Evolutionary conservation across 2,113 vertebrate species (phyloP).

Genomic region (Oenanthe melanoleuca): DNA sequence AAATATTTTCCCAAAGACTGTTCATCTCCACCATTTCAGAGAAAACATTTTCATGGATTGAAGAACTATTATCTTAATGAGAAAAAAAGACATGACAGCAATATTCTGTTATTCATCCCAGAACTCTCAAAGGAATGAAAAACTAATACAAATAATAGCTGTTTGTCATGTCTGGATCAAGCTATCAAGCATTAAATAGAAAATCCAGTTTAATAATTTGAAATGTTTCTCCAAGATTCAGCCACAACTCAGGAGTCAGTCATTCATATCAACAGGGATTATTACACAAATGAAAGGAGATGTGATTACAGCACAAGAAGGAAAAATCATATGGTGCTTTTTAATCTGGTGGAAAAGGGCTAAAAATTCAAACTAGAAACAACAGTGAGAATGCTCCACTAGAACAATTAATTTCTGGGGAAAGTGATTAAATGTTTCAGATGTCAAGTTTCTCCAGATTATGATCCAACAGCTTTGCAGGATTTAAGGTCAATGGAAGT

Average conservation of each 20-base stretch:
- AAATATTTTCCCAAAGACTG: constrained; percentile 49
- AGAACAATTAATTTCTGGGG: not conserved
- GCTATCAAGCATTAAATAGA: not conserved
- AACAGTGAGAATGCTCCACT: not conserved
- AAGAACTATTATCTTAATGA: not conserved
- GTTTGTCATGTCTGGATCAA: not conserved
- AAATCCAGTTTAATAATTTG: not conserved
- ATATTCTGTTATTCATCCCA: not conserved
- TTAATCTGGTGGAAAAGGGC: not conserved
- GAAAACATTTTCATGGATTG: not conserved
- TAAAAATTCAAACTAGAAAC: not conserved
- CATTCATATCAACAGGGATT: not conserved
- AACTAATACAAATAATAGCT: not conserved
- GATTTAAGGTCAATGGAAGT: constrained; percentile 1
- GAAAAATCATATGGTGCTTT: not conserved
- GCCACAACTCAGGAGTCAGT: not conserved
- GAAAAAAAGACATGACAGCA: not conserved
- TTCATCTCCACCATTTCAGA: not conserved
- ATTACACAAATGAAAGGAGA: not conserved
- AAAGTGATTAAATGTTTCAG: not conserved
- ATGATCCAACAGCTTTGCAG: not conserved
- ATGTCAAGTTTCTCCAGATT: not conserved
- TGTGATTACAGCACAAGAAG: not conserved
- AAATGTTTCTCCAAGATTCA: not conserved
- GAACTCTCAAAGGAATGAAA: constrained; percentile 10